Base-by-base conservation (phyloP, 2,797 vertebrate species). In the Hapalemur alaotrensis region DNA sequence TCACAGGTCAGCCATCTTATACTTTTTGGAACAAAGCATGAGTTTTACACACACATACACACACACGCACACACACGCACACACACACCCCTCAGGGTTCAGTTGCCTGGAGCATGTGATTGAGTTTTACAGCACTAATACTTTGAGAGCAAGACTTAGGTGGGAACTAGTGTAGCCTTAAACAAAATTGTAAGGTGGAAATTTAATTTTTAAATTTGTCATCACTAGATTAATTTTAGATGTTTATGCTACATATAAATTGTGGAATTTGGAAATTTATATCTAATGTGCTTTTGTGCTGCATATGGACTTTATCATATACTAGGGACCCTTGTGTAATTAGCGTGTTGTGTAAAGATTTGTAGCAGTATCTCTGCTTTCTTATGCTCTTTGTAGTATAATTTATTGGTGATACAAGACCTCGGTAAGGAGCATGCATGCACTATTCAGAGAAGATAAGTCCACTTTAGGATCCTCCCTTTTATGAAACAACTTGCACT, bases 141-240 rank as follows among this genome's bases (percentile, higher is more conserved):
- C 48, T 57, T 72, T 61, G 14, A 78, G 41, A 75, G 50, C 13
- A 52, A 50, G 43, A 81, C 57, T 23, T 78, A 43, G 25, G 35
- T 88, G 35, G 12, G 25, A 52, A 20, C 25, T 20, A 84, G 25
- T 10, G 4, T 32, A 57, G 20, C 48, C 14, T 41, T 70, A 67
- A 11, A 72, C 38, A 80, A 80, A 83, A 87, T 15, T 25, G 0
- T 83, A 59, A 41, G n/a, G 32, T 52, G 1, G 15, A 78, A 67
- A 65, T 92, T 25, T 89, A 32, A 92, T 54, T 93, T 94, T 92
- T 81, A 50, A 93, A 81, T 93, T 86, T 73, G 20, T n/a, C 46
- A 4, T 32, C 9, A 52, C 93, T 82, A 35, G 50, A 50, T 59
- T 75, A 50, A 85, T 65, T 73, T 82, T 69, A 57, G 30, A 46